Evolutionary conservation across 2,797 vertebrate species (phyloP).

Genomic region (Macrochelys suwanniensis): DNA sequence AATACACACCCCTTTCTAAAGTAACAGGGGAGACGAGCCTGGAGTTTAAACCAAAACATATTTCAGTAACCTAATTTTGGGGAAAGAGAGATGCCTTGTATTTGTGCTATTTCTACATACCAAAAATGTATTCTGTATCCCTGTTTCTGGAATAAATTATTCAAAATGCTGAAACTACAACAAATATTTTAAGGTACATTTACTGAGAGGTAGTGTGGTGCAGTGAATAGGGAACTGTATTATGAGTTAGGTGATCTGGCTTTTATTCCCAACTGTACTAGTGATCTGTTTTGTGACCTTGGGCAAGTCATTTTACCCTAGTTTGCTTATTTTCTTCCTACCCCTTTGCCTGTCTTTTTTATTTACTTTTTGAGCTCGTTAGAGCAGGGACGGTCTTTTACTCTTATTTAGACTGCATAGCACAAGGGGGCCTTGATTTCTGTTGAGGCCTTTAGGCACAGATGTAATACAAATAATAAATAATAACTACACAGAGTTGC

Average conservation of each 20-base stretch:
- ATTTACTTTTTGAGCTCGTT: not conserved
- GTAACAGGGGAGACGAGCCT: not conserved
- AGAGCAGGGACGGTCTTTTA: not conserved
- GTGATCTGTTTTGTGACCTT: not conserved
- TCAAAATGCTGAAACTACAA: not conserved
- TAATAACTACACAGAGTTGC: not conserved
- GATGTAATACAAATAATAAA: not conserved
- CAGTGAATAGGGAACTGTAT: not conserved
- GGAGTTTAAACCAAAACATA: not conserved
- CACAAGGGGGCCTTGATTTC: not conserved
- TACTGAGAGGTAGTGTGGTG: not conserved
- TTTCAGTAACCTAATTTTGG: conserved; percentile 3
- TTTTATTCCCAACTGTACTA: not conserved
- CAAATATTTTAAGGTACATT: conserved; percentile 7
- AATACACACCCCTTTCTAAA: not conserved
- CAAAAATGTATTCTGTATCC: conserved; percentile 39
- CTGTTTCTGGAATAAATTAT: conserved; percentile 42
- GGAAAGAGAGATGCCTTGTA: not conserved
- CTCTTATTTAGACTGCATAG: not conserved
- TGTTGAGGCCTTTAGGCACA: not conserved
- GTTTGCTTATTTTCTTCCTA: not conserved
- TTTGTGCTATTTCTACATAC: not conserved
- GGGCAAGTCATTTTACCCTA: not conserved
- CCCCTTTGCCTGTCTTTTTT: not conserved
- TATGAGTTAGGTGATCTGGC: not conserved